phyloP scores from a whole-genome alignment of 2,888 invertebrate genomes.

The Leistus spinibarbis region DNA sequence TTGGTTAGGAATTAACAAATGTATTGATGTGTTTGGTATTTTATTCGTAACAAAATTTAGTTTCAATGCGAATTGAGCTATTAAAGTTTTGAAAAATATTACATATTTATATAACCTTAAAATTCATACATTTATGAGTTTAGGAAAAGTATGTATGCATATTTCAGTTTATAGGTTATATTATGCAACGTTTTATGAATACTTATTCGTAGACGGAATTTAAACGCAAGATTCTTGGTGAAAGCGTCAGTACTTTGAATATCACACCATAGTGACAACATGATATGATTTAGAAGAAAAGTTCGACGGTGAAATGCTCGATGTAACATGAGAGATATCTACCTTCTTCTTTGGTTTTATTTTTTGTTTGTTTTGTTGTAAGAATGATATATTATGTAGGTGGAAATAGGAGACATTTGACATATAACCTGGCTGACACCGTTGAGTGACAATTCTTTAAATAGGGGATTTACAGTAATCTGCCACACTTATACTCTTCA shows the following conservation, averaged over 20 bases:
- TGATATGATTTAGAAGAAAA: background rate
- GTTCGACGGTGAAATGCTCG: background rate
- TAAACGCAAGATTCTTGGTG: background rate
- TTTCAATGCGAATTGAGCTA: too few species aligned
- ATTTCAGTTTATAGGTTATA: too few species aligned
- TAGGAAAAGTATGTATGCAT: too few species aligned
- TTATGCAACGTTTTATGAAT: too few species aligned
- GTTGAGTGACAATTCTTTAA: constrained; percentile 36
- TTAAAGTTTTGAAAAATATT: too few species aligned
- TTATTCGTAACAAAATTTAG: too few species aligned
- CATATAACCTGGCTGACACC: constrained; percentile 13
- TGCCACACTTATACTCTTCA: too few species aligned
- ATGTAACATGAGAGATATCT: background rate
- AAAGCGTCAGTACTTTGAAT: background rate
- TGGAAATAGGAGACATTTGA: constrained; percentile 31
- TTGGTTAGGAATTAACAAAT: background rate
- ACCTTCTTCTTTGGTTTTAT: background rate
- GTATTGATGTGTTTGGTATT: too few species aligned
- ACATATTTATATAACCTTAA: too few species aligned
- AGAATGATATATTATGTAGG: constrained; percentile 35
- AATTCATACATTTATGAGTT: too few species aligned
- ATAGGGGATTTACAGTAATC: constrained; percentile 31
- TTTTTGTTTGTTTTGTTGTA: background rate
- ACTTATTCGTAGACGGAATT: background rate
- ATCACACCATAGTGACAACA: background rate